A percentile compares a stretch with the other conserved stretches of the same genome.
Conservation (phyloP, 2,888 invertebrate genomes). For the Noctua janthe region DNA sequence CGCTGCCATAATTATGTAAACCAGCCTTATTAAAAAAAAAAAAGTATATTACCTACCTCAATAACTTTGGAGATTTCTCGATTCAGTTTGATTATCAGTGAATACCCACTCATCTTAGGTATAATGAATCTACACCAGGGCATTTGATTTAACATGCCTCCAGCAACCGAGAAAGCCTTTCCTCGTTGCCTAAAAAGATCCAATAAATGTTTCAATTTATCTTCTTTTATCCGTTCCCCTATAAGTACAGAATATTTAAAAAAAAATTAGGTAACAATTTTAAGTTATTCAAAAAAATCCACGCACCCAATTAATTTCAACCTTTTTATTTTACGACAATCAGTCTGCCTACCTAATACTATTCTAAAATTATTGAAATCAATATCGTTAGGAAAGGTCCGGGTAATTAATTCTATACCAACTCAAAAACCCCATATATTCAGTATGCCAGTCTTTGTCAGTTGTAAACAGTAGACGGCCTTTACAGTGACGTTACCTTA, state of each 20-base stretch:
- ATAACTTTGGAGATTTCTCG: constrained; percentile 90
- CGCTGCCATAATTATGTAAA: neutral
- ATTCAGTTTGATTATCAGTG: constrained; percentile 87
- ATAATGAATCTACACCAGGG: constrained; percentile 92
- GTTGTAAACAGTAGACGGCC: neutral
- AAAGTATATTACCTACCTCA: constrained; percentile 71
- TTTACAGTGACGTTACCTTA: neutral
- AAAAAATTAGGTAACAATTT: neutral
- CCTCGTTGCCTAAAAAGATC: constrained; percentile 77
- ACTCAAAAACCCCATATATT: neutral
- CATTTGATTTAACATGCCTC: constrained; percentile 92
- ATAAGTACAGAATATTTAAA: constrained; percentile 33
- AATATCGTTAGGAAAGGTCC: neutral
- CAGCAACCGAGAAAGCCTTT: constrained; percentile 91
- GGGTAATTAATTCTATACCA: neutral
- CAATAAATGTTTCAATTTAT: constrained; percentile 82
- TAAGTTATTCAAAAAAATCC: neutral
- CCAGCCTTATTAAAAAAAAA: neutral
- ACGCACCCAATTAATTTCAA: neutral
- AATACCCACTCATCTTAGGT: constrained; percentile 92
- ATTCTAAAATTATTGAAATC: neutral
- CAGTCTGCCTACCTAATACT: neutral
- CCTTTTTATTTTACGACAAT: neutral
- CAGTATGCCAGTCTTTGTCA: neutral
- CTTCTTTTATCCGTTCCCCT: constrained; percentile 91